phyloP scores from a whole-genome alignment of 2,113 vertebrate genomes.

The Cepphus grylle region DNA sequence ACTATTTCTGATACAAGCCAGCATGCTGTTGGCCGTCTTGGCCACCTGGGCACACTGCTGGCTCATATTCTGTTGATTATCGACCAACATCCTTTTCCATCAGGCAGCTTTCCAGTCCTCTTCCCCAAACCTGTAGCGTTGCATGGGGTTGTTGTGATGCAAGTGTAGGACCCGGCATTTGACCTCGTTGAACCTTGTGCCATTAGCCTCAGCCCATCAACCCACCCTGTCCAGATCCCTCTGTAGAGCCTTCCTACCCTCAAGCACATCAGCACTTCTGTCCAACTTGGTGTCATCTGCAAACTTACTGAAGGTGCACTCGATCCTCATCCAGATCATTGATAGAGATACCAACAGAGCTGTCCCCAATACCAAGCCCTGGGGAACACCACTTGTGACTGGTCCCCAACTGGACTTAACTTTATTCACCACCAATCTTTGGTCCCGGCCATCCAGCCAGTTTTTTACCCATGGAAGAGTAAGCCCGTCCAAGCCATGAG shows the following conservation, averaged over 20 bases:
- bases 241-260: neutral
- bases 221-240: neutral
- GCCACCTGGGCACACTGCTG: neutral
- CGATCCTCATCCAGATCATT: neutral
- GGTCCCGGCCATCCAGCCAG: accelerated
- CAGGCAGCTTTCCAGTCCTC: neutral
- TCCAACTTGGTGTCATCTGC: neutral
- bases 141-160: neutral
- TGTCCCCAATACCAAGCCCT: neutral
- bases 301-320: neutral
- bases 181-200: neutral
- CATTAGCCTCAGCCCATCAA: accelerated
- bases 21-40: neutral
- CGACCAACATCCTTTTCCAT: neutral
- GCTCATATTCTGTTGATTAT: neutral
- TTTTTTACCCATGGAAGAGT: neutral
- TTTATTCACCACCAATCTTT: neutral
- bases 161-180: accelerated
- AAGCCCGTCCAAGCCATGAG: accelerated
- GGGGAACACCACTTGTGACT: neutral
- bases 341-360: neutral
- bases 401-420: neutral
- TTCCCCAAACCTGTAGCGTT: neutral
- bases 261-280: neutral
- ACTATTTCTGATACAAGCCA: neutral